Base-by-base conservation (phyloP, 2,797 vertebrate genomes). In the Neomorphus geoffroyi region DNA sequence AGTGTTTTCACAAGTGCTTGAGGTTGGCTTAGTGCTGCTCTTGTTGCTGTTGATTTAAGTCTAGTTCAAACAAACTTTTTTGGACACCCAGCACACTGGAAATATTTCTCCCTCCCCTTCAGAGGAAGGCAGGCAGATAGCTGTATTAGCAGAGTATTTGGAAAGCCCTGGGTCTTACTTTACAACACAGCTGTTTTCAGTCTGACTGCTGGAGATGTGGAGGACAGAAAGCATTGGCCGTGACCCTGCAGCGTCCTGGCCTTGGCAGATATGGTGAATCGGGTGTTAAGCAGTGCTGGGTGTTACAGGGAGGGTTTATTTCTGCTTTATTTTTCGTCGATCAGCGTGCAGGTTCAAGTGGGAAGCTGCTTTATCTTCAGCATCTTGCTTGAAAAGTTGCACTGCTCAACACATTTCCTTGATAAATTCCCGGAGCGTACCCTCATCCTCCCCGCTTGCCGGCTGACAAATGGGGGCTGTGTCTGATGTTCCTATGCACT, bases 351-450 rank as follows among this genome's bases (percentile, higher is more conserved):
- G 93, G 90, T 92, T 95, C 65, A 37, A 84, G 45, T 64, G 91
- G 83, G 81, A 78, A 94, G 86, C 72, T 69, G 89, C 88, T 96
- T 94, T 80, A 88, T 80, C 91, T 93, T 92, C 93, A 85, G 83
- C 56, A 45, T 95, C 87, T 84, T 97, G 87, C 81, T 77, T 37
- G n/a, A 75, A 80, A 96, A 74, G 57, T 94, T 97, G 96, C 94
- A 74, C 79, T 92, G 90, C 97, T 96, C 94, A 90, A 96, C 95
- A 96, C 92, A 96, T 98, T 97, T 97, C 94, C 89, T 92, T 92
- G 96, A 96, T 95, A 91, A 97, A 97, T 95, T 91, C 92, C 93
- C 71, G 72, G 94, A 94, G 94, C 92, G 9, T 60, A 13, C 79
- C 93, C 72, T 96, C 93, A 93, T 90, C 80, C 88, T 93, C 95